phyloP scores from a whole-genome alignment of 2,113 vertebrate species.

The Paradoxurus hermaphroditus region DNA sequence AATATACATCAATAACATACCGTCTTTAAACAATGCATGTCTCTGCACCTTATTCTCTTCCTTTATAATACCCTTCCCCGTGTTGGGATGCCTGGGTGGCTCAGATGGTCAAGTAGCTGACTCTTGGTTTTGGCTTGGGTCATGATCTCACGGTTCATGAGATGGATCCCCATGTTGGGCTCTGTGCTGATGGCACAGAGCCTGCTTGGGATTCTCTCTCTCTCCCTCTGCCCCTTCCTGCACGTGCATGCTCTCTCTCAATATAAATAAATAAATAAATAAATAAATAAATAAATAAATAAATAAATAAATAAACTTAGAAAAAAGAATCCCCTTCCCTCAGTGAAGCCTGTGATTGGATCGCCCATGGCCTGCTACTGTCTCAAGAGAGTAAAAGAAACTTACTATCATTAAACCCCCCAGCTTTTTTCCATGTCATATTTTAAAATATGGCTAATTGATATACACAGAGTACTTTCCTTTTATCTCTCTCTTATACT shows the following conservation, averaged over 20 bases:
- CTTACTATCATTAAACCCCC: not conserved
- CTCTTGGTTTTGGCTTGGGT: too few species aligned
- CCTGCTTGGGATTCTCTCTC: too few species aligned
- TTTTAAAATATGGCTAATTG: not conserved
- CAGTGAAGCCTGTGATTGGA: not conserved
- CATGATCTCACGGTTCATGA: too few species aligned
- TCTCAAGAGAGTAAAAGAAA: not conserved
- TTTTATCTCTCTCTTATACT: not conserved
- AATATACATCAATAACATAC: fast-evolving
- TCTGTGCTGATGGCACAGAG: too few species aligned
- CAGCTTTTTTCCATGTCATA: not conserved
- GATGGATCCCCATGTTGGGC: too few species aligned
- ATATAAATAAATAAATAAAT: too few species aligned
- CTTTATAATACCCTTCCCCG: not conserved
- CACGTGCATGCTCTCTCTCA: too few species aligned
- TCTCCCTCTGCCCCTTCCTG: too few species aligned
- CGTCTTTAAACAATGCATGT: not conserved
- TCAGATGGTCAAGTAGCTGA: too few species aligned
- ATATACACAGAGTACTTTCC: not conserved
- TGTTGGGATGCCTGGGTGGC: too few species aligned
- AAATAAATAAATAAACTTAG: too few species aligned
- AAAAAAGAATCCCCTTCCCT: not conserved
- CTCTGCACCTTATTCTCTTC: not conserved
- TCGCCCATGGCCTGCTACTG: not conserved
- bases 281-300: too few species aligned